Conservation (phyloP, 1,140 invertebrate genomes). For the Galleria mellonella region DNA sequence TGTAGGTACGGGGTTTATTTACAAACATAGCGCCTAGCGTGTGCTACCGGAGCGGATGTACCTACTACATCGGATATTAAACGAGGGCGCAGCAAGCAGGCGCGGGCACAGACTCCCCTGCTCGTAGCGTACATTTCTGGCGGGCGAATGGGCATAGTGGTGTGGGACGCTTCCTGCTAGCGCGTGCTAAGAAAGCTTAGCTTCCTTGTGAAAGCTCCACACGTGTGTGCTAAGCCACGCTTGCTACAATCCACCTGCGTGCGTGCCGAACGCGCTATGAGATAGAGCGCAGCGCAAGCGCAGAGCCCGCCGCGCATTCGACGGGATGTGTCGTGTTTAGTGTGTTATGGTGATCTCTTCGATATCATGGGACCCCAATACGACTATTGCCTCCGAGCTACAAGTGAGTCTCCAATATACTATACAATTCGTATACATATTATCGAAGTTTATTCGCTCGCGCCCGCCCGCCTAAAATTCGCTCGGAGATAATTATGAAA, state of each 20-base stretch:
- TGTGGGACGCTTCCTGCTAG: conserved; percentile 36
- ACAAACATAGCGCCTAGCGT: conserved; percentile 59
- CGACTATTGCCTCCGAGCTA: conserved; percentile 62
- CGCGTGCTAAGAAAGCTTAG: conserved; percentile 62
- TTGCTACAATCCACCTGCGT: conserved; percentile 42
- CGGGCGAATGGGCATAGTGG: not conserved
- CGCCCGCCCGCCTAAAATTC: conserved; percentile 5
- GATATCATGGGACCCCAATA: conserved; percentile 63
- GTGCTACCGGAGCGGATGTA: conserved; percentile 47
- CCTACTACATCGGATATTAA: conserved; percentile 32
- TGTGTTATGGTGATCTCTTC: conserved; percentile 23
- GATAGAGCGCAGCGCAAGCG: conserved; percentile 20
- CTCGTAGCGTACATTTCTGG: not conserved
- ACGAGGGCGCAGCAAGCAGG: not conserved
- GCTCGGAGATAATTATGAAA: conserved; percentile 10
- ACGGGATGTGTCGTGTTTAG: conserved; percentile 64
- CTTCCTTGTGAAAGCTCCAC: conserved; percentile 52
- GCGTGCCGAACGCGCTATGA: conserved; percentile 23
- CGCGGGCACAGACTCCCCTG: not conserved
- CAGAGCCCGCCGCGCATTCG: conserved; percentile 54
- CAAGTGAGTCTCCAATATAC: conserved; percentile 46
- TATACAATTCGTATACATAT: conserved; percentile 9
- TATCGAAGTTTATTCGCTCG: conserved; percentile 5
- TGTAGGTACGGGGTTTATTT: conserved; percentile 59
- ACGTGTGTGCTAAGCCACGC: conserved; percentile 41